These are phyloP conservation scores for Cranoglanis bouderius DNA, from an alignment of 2,113 vertebrate species.

Conservation along the genomic window DNA sequence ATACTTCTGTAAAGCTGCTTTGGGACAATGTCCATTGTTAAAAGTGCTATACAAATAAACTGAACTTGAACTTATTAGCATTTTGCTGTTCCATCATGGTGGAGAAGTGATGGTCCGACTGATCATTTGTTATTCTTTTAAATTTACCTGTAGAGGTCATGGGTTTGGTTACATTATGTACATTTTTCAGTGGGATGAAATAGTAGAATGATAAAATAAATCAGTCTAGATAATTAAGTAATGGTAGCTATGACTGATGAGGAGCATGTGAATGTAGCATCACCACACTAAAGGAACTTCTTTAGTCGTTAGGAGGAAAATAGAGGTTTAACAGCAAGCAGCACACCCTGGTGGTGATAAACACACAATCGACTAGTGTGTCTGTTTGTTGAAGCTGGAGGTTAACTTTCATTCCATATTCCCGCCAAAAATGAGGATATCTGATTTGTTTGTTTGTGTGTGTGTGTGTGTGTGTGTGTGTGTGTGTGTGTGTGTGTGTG, in stretches of 20 bases:
- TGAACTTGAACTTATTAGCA: no score
- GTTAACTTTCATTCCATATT: neutral
- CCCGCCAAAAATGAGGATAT: no score
- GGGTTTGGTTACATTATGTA: neutral
- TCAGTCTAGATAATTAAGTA: neutral
- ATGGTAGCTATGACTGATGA: neutral
- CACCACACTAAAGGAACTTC: neutral
- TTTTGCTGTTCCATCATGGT: neutral
- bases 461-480: neutral
- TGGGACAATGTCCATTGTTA: no score
- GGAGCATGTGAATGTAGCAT: neutral
- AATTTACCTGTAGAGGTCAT: neutral
- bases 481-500: no score
- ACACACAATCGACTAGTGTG: neutral
- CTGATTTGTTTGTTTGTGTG: neutral
- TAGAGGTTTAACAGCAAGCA: conserved; percentile 23
- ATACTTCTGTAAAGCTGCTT: no score
- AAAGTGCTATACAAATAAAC: no score
- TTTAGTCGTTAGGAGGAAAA: neutral
- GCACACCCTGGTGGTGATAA: conserved; percentile 37
- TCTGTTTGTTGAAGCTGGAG: neutral
- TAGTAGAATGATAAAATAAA: neutral
- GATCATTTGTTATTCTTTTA: neutral
- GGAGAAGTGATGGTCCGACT: neutral
- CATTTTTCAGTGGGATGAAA: neutral